Percentiles rank a stretch among this genome's conserved stretches.
These are phyloP conservation scores for Bolinopsis microptera DNA, from an alignment of 37 sponge, comb jelly and placozoan genomes.

Conservation along the genomic window DNA sequence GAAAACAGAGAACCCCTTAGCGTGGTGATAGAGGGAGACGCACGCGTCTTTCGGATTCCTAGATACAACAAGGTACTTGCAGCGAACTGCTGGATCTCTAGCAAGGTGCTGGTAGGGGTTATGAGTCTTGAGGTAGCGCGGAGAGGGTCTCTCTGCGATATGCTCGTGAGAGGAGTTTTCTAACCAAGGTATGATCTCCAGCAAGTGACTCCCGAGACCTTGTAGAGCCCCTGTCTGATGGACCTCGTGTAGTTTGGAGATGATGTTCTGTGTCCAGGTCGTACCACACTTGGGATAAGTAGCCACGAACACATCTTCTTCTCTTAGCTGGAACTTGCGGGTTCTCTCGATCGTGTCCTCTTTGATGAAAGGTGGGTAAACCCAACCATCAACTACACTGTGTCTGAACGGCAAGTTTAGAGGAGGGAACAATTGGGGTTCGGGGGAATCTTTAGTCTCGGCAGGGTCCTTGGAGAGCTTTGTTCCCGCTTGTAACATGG, in stretches of 20 bases:
- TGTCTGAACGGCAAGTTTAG: neutral
- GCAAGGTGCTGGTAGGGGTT: conserved; percentile 69
- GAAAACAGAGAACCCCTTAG: neutral
- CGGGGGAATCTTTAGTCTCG: neutral
- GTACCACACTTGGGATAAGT: conserved; percentile 66
- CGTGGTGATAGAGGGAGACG: conserved; percentile 72
- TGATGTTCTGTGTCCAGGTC: conserved; percentile 65
- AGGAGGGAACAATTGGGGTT: neutral
- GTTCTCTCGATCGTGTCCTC: neutral
- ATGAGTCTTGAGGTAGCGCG: conserved; percentile 74
- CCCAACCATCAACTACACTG: conserved; percentile 25
- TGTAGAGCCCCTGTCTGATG: neutral
- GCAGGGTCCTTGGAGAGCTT: neutral
- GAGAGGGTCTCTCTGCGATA: conserved; percentile 44
- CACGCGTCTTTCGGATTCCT: conserved; percentile 76
- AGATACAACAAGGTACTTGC: conserved; percentile 74
- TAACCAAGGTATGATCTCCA: conserved; percentile 26
- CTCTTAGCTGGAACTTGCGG: neutral
- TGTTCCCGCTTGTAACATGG: neutral
- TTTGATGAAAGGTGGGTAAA: conserved; percentile 41
- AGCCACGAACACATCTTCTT: conserved; percentile 37
- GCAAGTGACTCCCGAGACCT: neutral
- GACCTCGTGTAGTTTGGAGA: conserved; percentile 35
- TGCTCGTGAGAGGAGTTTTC: neutral
- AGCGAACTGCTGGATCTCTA: conserved; percentile 21